Evolutionary conservation across 2,797 vertebrate species (phyloP), one percentile per base, ranked within the genome.

Genomic region (Podarcis lilfordi): DNA sequence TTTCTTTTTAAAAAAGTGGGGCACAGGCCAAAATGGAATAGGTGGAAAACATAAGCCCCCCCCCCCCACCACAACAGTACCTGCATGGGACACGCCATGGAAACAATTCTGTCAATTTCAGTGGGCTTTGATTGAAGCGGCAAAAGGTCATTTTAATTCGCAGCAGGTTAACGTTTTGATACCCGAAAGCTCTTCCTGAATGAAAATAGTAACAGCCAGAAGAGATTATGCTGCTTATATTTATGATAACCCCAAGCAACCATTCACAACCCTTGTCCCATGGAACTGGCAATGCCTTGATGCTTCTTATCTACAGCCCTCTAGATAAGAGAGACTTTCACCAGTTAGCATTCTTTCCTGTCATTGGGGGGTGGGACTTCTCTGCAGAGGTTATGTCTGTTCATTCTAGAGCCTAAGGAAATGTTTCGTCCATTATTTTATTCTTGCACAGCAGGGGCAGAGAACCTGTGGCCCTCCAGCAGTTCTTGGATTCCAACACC

Each of bases 91-190:
- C n/a, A 69, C 6, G 13, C 13, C 29, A 78, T 21, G 50, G 72
- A 76, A 23, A 77, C 7, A 25, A n/a, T 21, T 29, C 17, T 27
- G 25, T 55, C 40, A 11, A 11, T 77, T 68, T 50, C 61, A 2
- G 17, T 21, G 35, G 9, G 3, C 61, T 50, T 37, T 50, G 72
- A 78, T 21, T 9, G 32, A 78, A n/a, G 32, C 23, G 23, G 15
- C 27, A 35, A 82, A 82, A 88, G 74, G 64, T 19, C 37, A 68
- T 69, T 83, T 88, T 82, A 82, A 55, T 88, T 81, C 75, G 21
- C 25, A 82, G 59, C 43, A n/a, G 43, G 80, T 68, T 82, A 77
- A 82, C n/a, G 21, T 77, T 88, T 74, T 40, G 80, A 69, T 27
- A 77, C n/a, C 11, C 59, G 17, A 7, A 68, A 77, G n/a, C 74